Base-by-base conservation (phyloP, 2,888 invertebrate genomes). In the Scaptomyza polygonia region DNA sequence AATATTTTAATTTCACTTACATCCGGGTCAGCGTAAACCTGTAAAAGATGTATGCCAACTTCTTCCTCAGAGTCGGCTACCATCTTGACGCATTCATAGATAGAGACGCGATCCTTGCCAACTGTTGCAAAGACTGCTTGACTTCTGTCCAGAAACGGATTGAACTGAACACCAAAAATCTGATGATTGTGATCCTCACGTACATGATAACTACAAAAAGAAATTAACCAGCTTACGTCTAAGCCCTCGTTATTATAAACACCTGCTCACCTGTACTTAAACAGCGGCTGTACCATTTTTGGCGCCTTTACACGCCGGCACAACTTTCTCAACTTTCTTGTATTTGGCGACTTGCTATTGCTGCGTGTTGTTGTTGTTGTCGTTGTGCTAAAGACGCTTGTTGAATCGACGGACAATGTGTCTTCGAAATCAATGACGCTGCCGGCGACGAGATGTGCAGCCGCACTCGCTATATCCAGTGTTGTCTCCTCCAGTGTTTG, bases 121-220 rank as follows among this genome's bases (percentile, higher is more conserved):
- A 98, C 98, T 5, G 98, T 97, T 0, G 98, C 98, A 93, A 99
- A 98, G 66, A 98, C 94, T 0, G 97, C 97, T 86, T 97, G 95
- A 0, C 95, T 95, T 77, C 96, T 96, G 61, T 95, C 95, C 8
- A 97, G 92, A 88, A 96, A 95, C 80, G 97, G 96, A 92, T 98
- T 98, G 90, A 99, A 98, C 88, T 98, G 97, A 21, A 96, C 96
- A 0, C 98, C 98, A 93, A 98, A 99, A 39, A 99, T 92, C 0
- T 98, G 97, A 86, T 96, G 96, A 0, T 96, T 97, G 91, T 99
- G 98, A 89, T 98, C 98, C 92, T 99, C 99, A 91, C 96, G 96
- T 5, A 96, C 94, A 91, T 94, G 95, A 87, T 96, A 96, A 72
- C 96, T 96, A 27, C 5, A n/a, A 9, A 11, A 5, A 4, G 5